These are phyloP conservation scores for Balaenoptera acutorostrata DNA, from an alignment of 2,113 vertebrate genomes.

Conservation along the genomic window DNA sequence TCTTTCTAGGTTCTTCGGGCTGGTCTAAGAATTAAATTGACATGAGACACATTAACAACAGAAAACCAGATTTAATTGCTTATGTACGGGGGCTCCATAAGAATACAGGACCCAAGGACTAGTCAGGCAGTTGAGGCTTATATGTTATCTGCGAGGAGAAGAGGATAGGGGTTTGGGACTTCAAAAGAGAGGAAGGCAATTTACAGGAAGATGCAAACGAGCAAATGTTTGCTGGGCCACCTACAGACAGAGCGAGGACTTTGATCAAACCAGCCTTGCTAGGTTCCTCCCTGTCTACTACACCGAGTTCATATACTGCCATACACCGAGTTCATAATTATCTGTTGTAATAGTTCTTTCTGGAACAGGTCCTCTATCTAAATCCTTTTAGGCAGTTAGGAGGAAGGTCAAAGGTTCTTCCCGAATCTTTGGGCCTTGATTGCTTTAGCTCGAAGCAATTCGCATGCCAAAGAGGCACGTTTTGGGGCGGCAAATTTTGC, in stretches of 20 bases:
- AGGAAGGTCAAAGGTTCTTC: neutral
- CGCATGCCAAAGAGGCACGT: neutral
- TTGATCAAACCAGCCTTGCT: neutral
- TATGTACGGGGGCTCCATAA: neutral
- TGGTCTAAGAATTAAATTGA: neutral
- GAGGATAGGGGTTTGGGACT: neutral
- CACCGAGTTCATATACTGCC: neutral
- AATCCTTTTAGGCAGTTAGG: neutral
- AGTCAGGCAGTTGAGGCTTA: neutral
- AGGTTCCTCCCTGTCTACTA: neutral
- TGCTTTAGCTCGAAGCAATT: neutral
- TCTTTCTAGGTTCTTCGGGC: neutral
- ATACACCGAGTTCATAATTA: too few relatives aligned
- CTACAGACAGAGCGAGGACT: neutral
- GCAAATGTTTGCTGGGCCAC: neutral
- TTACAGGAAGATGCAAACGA: neutral
- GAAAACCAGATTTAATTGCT: neutral
- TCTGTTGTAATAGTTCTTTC: neutral
- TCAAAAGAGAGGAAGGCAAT: neutral
- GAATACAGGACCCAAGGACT: neutral
- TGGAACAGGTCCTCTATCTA: neutral
- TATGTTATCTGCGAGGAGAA: neutral
- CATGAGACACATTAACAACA: neutral
- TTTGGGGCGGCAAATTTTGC: neutral
- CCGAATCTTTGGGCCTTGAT: neutral